phyloP scores from a whole-genome alignment of 2,797 vertebrate species.

The Euphonia xanthogaster region DNA sequence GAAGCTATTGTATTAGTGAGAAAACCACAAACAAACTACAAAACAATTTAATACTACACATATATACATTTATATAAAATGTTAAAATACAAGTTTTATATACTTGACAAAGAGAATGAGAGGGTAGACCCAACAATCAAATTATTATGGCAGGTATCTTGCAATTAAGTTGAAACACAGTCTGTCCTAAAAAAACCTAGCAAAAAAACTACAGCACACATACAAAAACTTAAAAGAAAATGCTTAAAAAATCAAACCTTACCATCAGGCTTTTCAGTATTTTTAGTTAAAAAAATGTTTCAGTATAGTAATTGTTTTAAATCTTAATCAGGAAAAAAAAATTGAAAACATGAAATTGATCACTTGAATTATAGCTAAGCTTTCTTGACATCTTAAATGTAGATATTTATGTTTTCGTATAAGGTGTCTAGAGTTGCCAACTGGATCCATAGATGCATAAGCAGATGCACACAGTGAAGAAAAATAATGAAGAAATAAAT shows the following conservation, averaged over 20 bases:
- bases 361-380: background rate
- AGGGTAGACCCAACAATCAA: background rate
- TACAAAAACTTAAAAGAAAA: background rate
- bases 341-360: background rate
- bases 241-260: background rate
- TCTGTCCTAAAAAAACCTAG: background rate
- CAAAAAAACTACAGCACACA: fast-evolving
- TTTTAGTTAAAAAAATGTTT: background rate
- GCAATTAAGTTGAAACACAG: background rate
- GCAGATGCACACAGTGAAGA: background rate
- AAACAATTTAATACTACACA: background rate
- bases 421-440: background rate
- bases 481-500: background rate
- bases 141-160: background rate
- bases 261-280: background rate
- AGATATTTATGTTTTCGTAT: background rate
- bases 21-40: background rate
- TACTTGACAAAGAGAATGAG: background rate
- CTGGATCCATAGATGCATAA: background rate
- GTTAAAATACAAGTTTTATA: background rate
- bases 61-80: background rate
- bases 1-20: background rate
- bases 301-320: background rate
- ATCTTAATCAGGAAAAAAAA: background rate
- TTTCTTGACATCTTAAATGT: background rate